Percentiles rank a stretch among this genome's conserved stretches.
Conservation (phyloP, 2,797 vertebrate species). For the Nannoperca australis region DNA sequence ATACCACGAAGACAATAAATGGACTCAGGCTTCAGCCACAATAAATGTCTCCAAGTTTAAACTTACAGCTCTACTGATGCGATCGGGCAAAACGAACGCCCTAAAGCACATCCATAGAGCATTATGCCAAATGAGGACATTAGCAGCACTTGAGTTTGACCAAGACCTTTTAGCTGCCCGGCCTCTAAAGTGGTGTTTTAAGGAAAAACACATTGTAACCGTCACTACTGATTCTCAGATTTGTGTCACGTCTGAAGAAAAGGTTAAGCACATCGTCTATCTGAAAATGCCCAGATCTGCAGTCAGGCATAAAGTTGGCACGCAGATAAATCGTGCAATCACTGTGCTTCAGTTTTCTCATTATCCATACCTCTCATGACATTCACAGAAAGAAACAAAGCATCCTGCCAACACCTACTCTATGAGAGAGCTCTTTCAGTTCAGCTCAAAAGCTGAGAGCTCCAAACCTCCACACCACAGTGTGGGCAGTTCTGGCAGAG, state of each 20-base stretch:
- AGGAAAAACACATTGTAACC: constrained; percentile 77
- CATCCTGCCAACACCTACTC: constrained; percentile 85
- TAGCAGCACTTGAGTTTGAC: constrained; percentile 75
- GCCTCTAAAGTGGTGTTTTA: constrained; percentile 69
- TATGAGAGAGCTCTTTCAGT: constrained; percentile 83
- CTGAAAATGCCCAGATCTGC: constrained; percentile 73
- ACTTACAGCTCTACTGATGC: constrained; percentile 69
- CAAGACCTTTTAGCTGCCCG: constrained; percentile 79
- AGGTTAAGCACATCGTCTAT: constrained; percentile 82
- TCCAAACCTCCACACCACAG: constrained; percentile 84
- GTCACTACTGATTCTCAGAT: constrained; percentile 80
- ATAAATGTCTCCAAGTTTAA: constrained; percentile 66
- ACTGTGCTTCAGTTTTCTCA: constrained; percentile 75
- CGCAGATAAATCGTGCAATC: constrained; percentile 73
- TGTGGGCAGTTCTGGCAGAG: constrained; percentile 85
- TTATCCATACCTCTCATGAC: constrained; percentile 82
- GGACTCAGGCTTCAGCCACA: constrained; percentile 60
- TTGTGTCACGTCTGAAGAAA: constrained; percentile 75
- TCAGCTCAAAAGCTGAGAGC: constrained; percentile 82
- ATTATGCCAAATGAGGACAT: constrained; percentile 69
- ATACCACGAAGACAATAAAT: constrained; percentile 70
- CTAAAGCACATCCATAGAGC: constrained; percentile 71
- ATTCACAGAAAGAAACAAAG: constrained; percentile 84
- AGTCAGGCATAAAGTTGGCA: constrained; percentile 74
- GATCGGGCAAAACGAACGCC: constrained; percentile 63